Base-by-base conservation (phyloP, 2,113 vertebrate species). In the Hemichromis elongatus region DNA sequence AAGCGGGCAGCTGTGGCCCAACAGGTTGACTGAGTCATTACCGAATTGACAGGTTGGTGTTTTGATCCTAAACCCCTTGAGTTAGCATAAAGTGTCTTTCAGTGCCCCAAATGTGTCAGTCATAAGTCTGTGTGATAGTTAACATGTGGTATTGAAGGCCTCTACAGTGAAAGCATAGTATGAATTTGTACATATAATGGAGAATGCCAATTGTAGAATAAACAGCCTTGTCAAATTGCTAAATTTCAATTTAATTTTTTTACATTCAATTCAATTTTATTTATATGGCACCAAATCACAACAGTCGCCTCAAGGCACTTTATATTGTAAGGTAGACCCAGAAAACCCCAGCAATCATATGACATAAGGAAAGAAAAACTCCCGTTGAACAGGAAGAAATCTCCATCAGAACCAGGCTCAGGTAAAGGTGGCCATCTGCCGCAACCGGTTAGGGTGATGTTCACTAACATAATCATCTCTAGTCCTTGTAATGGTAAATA, bases 161-260 rank as follows among this genome's bases (percentile, higher is more conserved):
- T 50, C 24, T 50, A 30, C 24, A 13, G 4, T 2, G 26, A 75
- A 52, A 30, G 26, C 45, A 30, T 19, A 19, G 9, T 73, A 30
- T 75, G 16, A n/a, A 50, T 50, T n/a, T 75, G 42, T 13, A 6
- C 0, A 11, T 50, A 5, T 5, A 30, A 0, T 73, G 42, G 0
- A 12, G 24, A 73, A 73, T 12, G 40, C 19, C 18, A 26, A 26
- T 47, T 70, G 16, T 1, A 26, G 40, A 24, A 5, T 47, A 19
- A 75, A 50, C 24, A 21, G 28, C 42, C 50, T 73, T 47, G 3
- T 18, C 24, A 19, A 30, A 14, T n/a, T n/a, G 40, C 13, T 70
- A 19, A 73, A 73, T 47, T 73, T 19, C 9, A 28, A 73, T n/a
- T n/a, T n/a, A n/a, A n/a, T n/a, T n/a, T n/a, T n/a, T n/a, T n/a